phyloP scores from a whole-genome alignment of 1,140 invertebrate species.

The Scaptomyza montana region DNA sequence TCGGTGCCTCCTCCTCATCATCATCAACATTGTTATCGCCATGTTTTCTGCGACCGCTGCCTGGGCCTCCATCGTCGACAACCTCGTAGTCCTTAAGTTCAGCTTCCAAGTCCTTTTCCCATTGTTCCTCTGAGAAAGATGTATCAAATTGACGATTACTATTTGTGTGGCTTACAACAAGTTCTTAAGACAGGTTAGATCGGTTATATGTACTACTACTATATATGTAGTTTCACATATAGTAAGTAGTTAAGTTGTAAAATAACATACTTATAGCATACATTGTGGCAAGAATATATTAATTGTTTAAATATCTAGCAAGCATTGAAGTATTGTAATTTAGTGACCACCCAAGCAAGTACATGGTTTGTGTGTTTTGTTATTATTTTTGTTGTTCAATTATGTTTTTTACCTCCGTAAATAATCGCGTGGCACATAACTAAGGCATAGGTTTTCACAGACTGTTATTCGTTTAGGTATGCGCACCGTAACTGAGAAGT shows the following conservation, averaged over 20 bases:
- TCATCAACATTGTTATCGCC: slow-evolving; percentile 11
- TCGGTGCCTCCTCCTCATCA: slow-evolving; percentile 72
- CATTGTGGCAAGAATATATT: slow-evolving; percentile 52
- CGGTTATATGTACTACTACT: slow-evolving; percentile 17
- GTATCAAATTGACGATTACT: slow-evolving; percentile 51
- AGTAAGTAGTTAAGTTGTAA: slow-evolving; percentile 10
- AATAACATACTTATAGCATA: slow-evolving; percentile 46
- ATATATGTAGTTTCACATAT: slow-evolving; percentile 20
- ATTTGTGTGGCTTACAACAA: slow-evolving; percentile 63
- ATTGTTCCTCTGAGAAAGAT: slow-evolving; percentile 90
- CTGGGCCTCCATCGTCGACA: slow-evolving; percentile 85
- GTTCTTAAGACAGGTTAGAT: slow-evolving; percentile 5
- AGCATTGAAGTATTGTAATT: slow-evolving; percentile 54
- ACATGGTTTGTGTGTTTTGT: slow-evolving; percentile 49
- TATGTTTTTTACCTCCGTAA: slow-evolving; percentile 47
- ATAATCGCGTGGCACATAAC: slow-evolving; percentile 61
- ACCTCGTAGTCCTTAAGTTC: slow-evolving; percentile 97
- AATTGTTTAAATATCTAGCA: slow-evolving; percentile 46
- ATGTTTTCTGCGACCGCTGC: slow-evolving; percentile 29
- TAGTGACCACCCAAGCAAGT: slow-evolving; percentile 66
- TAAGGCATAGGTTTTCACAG: slow-evolving; percentile 79
- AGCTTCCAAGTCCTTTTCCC: slow-evolving; percentile 96
- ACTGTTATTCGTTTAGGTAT: slow-evolving; percentile 81
- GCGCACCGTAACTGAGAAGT: slow-evolving; percentile 77
- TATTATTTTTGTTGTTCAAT: slow-evolving; percentile 12